Percentiles rank a stretch among this genome's conserved stretches.
phyloP scores from a whole-genome alignment of 2,113 vertebrate genomes.

The Propithecus coquereli region DNA sequence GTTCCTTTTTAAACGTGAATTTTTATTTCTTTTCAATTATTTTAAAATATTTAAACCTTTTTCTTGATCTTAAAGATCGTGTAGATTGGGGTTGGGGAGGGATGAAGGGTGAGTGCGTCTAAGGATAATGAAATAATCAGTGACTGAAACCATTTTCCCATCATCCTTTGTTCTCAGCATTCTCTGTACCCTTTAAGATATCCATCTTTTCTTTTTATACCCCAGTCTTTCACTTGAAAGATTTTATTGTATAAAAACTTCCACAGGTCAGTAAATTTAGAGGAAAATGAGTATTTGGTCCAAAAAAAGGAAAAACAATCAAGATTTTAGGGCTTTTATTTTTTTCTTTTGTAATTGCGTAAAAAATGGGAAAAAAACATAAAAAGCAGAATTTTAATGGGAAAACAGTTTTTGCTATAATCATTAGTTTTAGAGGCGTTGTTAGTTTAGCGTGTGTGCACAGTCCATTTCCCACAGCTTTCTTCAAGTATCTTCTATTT shows the following conservation, averaged over 20 bases:
- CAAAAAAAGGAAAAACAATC: slow-evolving; percentile 85
- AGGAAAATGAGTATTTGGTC: slow-evolving; percentile 89
- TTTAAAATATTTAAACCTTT: slow-evolving; percentile 87
- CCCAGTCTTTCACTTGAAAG: slow-evolving; percentile 85
- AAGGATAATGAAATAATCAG: slow-evolving; percentile 82
- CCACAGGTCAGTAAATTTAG: slow-evolving; percentile 85
- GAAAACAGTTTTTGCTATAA: slow-evolving; percentile 90
- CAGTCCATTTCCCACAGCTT: slow-evolving; percentile 87
- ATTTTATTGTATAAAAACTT: slow-evolving; percentile 86
- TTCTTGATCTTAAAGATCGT: slow-evolving; percentile 87
- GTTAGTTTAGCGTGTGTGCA: slow-evolving; percentile 89
- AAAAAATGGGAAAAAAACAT: slow-evolving; percentile 85
- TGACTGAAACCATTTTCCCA: slow-evolving; percentile 81
- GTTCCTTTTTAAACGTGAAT: slow-evolving; percentile 86
- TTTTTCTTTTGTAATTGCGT: slow-evolving; percentile 92
- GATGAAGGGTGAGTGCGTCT: slow-evolving; percentile 78
- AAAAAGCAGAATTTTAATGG: slow-evolving; percentile 92
- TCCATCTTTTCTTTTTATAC: slow-evolving; percentile 79
- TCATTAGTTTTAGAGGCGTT: slow-evolving; percentile 89
- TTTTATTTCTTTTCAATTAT: slow-evolving; percentile 88
- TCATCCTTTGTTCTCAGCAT: slow-evolving; percentile 83
- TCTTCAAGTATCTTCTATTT: slow-evolving; percentile 94
- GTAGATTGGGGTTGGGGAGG: slow-evolving; percentile 78
- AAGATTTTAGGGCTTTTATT: slow-evolving; percentile 89
- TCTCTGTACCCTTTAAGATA: slow-evolving; percentile 80